Conservation (phyloP, 1,140 invertebrate species). For the Eupristina koningsbergeri region DNA sequence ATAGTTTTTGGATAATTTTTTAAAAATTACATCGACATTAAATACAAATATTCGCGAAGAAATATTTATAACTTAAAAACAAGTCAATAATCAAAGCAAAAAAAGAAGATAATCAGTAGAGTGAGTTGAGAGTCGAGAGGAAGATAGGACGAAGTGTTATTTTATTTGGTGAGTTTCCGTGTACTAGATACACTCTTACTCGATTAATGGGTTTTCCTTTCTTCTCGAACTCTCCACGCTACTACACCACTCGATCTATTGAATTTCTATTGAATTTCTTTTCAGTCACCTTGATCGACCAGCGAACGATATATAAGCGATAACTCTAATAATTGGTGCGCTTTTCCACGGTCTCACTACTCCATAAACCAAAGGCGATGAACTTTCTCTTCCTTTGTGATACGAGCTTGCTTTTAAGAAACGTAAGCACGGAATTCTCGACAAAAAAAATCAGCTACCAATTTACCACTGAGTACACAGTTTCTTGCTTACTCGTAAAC, state of each 20-base stretch:
- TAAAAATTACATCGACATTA: too few relatives aligned
- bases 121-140: background rate
- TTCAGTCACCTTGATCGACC: conserved; percentile 58
- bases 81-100: background rate
- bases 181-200: conserved; percentile 41
- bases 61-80: background rate
- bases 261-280: conserved; percentile 66
- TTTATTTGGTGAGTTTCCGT: conserved; percentile 31
- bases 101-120: background rate
- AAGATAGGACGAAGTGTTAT: conserved; percentile 14
- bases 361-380: conserved; percentile 7
- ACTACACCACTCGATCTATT: conserved; percentile 47
- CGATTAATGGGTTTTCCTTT: conserved; percentile 60
- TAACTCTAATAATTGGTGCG: conserved; percentile 66
- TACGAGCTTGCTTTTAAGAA: background rate
- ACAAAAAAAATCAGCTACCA: background rate
- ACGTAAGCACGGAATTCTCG: conserved; percentile 12
- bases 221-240: conserved; percentile 42
- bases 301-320: conserved; percentile 62
- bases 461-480: too few relatives aligned
- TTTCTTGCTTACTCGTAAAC: background rate
- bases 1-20: too few relatives aligned
- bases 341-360: conserved; percentile 60
- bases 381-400: conserved; percentile 33
- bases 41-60: too few relatives aligned